Conservation (phyloP, 2,113 vertebrate genomes). For the Tetraodon nigroviridis region DNA sequence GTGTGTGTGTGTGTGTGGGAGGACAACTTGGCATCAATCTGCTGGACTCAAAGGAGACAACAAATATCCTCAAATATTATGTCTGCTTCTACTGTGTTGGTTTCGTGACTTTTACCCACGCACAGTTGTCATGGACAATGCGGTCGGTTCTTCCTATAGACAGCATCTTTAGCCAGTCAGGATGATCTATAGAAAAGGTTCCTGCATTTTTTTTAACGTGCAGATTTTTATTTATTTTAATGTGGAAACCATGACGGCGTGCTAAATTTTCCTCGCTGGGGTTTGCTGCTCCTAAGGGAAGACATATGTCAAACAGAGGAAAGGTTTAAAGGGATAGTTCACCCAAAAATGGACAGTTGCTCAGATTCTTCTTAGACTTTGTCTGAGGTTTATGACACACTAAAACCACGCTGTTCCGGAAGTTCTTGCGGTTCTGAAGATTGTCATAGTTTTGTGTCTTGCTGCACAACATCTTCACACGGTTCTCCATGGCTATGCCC, state of each 20-base stretch:
- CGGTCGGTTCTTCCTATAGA: constrained; percentile 1
- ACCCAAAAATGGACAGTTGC: too few relatives aligned
- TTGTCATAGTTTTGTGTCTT: too few relatives aligned
- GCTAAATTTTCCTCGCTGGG: background rate
- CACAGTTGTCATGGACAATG: constrained; percentile 12
- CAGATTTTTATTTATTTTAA: constrained; percentile 5
- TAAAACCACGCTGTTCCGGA: too few relatives aligned
- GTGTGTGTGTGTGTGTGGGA: constrained; percentile 32
- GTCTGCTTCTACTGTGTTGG: constrained; percentile 17
- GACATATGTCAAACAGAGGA: constrained; percentile 6
- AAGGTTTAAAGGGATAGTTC: background rate
- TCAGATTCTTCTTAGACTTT: too few relatives aligned
- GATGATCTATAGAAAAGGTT: constrained; percentile 17
- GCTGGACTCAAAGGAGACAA: constrained; percentile 24
- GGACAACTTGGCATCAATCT: constrained; percentile 31
- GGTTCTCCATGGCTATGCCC: too few relatives aligned
- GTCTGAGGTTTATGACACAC: too few relatives aligned
- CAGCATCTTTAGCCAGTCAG: constrained; percentile 5
- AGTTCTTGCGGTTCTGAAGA: too few relatives aligned
- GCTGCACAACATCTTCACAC: too few relatives aligned
- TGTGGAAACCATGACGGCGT: background rate
- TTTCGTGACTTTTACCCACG: constrained; percentile 25
- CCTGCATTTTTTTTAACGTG: constrained; percentile 10
- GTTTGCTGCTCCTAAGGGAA: constrained; percentile 1
- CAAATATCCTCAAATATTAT: constrained; percentile 42